phyloP scores from a whole-genome alignment of 1,140 invertebrate species.

The Wiebesia pumilae region DNA sequence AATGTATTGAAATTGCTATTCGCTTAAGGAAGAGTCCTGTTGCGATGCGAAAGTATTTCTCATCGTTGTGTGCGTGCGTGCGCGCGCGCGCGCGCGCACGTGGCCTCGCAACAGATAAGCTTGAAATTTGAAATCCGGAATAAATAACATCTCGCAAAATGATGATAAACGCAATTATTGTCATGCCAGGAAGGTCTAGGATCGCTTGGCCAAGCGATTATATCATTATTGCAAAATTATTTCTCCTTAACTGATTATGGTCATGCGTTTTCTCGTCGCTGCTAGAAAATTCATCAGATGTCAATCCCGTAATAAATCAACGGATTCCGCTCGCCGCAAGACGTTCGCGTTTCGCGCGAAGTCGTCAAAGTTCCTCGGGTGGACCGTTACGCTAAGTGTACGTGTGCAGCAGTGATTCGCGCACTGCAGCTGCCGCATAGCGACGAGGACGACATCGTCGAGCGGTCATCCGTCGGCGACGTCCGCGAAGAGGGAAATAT shows the following conservation, averaged over 20 bases:
- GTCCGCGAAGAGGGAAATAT: too few relatives aligned
- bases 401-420: too few relatives aligned
- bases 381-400: background rate
- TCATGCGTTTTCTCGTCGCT: background rate
- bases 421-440: background rate
- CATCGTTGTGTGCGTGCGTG: too few relatives aligned
- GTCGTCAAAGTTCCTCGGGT: background rate
- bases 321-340: background rate
- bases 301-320: background rate
- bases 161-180: background rate
- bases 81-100: too few relatives aligned
- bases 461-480: background rate
- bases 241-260: background rate
- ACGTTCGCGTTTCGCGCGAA: background rate
- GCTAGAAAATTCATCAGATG: background rate
- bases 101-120: background rate
- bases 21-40: background rate
- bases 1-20: background rate
- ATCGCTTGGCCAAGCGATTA: background rate
- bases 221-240: conserved; percentile 8
- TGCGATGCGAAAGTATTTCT: background rate
- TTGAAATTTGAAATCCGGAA: background rate
- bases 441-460: background rate
- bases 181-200: background rate
- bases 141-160: background rate